Base-by-base conservation (phyloP, 2,888 invertebrate species). In the Ashinkailepas kermadecensis region DNA sequence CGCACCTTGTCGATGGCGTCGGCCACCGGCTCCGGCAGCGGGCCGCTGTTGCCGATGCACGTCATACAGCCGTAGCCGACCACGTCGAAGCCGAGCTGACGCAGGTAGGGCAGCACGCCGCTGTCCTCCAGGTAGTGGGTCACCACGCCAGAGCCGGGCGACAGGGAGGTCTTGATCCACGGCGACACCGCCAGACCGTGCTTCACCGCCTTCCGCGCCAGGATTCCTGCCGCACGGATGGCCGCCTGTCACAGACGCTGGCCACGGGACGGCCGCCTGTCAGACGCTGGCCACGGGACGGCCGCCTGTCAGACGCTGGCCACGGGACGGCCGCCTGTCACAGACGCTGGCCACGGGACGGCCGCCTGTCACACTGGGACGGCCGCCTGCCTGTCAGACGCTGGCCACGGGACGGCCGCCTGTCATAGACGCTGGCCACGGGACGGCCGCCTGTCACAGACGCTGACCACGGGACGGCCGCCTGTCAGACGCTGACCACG, bases 1-100 rank as follows among this genome's bases (percentile, higher is more conserved):
- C 83, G 84, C 85, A 93, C 93, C 90, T 93, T 93, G 87, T 97
- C 97, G 84, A 97, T 96, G 1, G 95, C 95, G 85, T 94, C 94
- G 0, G 92, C 93, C n/a, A 97, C 93, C 85, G 93, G 91, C 81
- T 97, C 97, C 81, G 95, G 94, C 0, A 99, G 91, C 0, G 97
- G 97, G 0, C 99, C 99, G 10, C 96, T 96, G 89, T 99, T 99
- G 0, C 99, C 99, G 85, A 99, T 99, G 87, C 99, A 99, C 0
- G 99, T 99, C 98, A 98, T 99, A 87, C 99, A 99, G 0, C 99
- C 99, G 86, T 98, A 99, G n/a, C 99, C 99, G 0, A 98, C 97
- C 80, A 96, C 93, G 87, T 95, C 92, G 87, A 99, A 99, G 12
- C 98, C 98, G 1, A 98, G 89, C 86, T 93, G 90, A 85, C 93